phyloP scores from a whole-genome alignment of 2,888 invertebrate genomes.

The Nematopogon swammerdamellus region DNA sequence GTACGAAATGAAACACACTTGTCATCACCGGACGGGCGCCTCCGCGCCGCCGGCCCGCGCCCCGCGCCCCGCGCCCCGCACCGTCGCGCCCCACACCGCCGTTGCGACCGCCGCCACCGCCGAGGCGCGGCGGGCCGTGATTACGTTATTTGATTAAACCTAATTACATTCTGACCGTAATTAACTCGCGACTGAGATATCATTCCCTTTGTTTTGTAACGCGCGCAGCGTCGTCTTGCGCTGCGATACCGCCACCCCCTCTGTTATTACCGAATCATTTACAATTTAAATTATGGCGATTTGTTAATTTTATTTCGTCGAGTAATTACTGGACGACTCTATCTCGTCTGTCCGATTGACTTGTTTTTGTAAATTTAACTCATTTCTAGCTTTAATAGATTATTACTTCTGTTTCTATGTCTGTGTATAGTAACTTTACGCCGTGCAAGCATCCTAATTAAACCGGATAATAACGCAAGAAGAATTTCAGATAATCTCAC shows the following conservation, averaged over 20 bases:
- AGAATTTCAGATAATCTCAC: too few species aligned
- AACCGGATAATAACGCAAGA: too few species aligned
- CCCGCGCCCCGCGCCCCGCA: too few species aligned
- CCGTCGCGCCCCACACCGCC: too few species aligned
- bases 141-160: conserved; percentile 50
- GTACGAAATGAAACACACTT: too few species aligned
- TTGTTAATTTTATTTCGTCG: conserved; percentile 44
- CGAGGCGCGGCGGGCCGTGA: conserved; percentile 22
- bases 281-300: conserved; percentile 45
- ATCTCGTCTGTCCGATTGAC: neutral
- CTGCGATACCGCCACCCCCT: conserved; percentile 37
- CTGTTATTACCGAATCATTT: conserved; percentile 48
- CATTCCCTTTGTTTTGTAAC: conserved; percentile 43
- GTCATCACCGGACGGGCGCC: too few species aligned
- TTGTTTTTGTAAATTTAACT: neutral
- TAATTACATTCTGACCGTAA: conserved; percentile 51
- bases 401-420: too few species aligned
- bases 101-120: too few species aligned
- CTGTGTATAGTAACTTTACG: too few species aligned
- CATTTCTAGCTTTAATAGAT: neutral
- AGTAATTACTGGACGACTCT: conserved; percentile 23
- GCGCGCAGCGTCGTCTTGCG: conserved; percentile 33
- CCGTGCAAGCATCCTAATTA: too few species aligned
- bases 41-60: too few species aligned
- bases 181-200: conserved; percentile 38